phyloP scores from a whole-genome alignment of 1,140 invertebrate genomes.

The Octopus bimaculoides region DNA sequence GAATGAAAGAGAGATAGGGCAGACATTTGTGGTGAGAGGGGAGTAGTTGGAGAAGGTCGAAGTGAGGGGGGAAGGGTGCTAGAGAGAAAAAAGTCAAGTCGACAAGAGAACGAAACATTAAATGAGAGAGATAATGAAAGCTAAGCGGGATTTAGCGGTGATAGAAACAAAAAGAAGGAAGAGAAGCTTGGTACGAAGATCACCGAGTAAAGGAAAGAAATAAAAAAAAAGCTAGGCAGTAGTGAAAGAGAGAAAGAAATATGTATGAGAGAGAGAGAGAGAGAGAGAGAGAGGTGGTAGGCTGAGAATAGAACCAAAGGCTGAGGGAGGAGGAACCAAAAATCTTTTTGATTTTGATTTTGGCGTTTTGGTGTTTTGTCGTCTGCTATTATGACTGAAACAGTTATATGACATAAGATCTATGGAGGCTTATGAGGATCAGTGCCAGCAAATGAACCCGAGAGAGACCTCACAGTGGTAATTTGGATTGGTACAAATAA shows the following conservation, averaged over 20 bases:
- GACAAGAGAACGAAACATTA: background rate
- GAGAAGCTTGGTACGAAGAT: background rate
- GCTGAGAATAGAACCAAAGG: background rate
- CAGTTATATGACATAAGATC: background rate
- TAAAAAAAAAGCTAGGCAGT: background rate
- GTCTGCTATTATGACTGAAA: background rate
- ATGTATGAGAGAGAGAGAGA: background rate
- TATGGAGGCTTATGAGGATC: background rate
- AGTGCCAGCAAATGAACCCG: background rate
- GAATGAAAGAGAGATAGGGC: background rate
- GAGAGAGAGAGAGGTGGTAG: slow-evolving; percentile 6
- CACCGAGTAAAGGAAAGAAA: background rate
- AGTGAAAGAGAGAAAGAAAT: background rate
- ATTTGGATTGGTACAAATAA: no score
- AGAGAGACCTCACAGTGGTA: background rate
- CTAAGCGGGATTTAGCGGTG: background rate
- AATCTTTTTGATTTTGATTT: background rate
- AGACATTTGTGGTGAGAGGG: background rate
- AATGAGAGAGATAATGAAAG: background rate
- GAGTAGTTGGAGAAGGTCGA: background rate
- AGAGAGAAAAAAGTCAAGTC: background rate
- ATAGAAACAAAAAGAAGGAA: background rate
- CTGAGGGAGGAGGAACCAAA: background rate
- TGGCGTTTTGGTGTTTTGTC: background rate
- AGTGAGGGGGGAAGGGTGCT: background rate